Evolutionary conservation across 1,140 invertebrate species (phyloP).

Genomic region (Eurosta solidaginis): DNA sequence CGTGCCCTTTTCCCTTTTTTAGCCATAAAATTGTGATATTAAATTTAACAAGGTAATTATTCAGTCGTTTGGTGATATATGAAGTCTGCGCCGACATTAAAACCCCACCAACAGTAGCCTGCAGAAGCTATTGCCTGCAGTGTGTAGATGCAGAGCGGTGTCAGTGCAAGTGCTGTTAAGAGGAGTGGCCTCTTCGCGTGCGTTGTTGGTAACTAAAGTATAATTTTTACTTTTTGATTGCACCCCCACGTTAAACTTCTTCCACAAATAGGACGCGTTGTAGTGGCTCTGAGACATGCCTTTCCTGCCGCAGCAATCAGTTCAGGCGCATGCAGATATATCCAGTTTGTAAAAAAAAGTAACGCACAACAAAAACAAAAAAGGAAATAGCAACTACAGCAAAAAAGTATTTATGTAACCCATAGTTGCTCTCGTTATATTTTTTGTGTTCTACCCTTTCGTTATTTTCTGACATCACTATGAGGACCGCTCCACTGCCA

Average conservation of each 20-base stretch:
- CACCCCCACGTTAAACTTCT: too few species aligned
- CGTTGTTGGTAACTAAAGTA: background rate
- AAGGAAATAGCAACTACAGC: background rate
- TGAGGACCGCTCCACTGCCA: too few species aligned
- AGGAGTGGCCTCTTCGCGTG: conserved; percentile 11
- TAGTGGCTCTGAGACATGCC: background rate
- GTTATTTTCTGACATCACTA: background rate
- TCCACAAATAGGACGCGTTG: background rate
- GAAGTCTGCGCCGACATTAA: background rate
- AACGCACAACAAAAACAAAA: background rate
- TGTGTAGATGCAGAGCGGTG: background rate
- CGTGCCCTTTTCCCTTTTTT: background rate
- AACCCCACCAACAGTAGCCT: background rate
- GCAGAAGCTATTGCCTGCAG: background rate
- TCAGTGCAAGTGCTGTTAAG: too few species aligned
- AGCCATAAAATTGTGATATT: conserved; percentile 22
- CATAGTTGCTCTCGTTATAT: background rate
- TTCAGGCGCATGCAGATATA: background rate
- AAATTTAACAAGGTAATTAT: conserved; percentile 25
- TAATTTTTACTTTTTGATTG: background rate
- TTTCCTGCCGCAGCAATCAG: conserved; percentile 6
- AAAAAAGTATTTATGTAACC: background rate
- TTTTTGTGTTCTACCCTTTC: background rate
- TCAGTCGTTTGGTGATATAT: conserved; percentile 6
- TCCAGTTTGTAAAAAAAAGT: background rate